Base-by-base conservation (phyloP, 2,888 invertebrate genomes). In the Meliscaeva auricollis region DNA sequence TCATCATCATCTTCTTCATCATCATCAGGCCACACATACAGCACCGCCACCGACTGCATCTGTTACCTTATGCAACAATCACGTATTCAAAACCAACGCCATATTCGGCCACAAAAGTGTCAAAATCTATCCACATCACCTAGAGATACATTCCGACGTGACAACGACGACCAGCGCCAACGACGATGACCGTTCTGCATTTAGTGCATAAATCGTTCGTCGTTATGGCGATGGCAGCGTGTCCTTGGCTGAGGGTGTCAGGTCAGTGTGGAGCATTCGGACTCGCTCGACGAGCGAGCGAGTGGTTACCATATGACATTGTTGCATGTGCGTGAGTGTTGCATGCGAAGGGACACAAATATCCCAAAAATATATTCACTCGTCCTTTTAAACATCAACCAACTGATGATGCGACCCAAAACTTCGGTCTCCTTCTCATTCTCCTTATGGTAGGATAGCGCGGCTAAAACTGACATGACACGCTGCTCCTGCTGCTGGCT, bases 101-200 rank as follows among this genome's bases (percentile, higher is more conserved):
- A 85, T n/a, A n/a, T 76, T 76, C 85, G 80, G 87, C 87, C 87
- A 87, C 88, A 88, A 87, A 89, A 88, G 89, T 89, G 89, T 89
- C 89, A 89, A 89, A 89, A 89, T 88, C 88, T 88, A 89, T 89
- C 87, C 88, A 88, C 88, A 89, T 89, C 89, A 89, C 89, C 89
- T 89, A 81, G 85, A 85, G 81, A 77, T 73, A 75, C 73, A 76
- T 85, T 77, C 58, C 56, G 22, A 68, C 50, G 50, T 13, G 26
- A 38, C 11, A 11, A 38, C 35, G 35, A 11, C 7, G 35, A 11
- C 35, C 4, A 26, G 5, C 38, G 38, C 0, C 7, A 13, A 9
- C 38, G 9, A 9, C 13, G 38, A 13, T 38, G 38, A 38, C 52
- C 75, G 69, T 69, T 69, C 8, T 35, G 35, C 30, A 64, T 30